A percentile compares a stretch with the other conserved stretches of the same genome.
These are phyloP conservation scores for Gephyroberyx darwinii DNA, from an alignment of 2,797 vertebrate species.

Conservation along the genomic window DNA sequence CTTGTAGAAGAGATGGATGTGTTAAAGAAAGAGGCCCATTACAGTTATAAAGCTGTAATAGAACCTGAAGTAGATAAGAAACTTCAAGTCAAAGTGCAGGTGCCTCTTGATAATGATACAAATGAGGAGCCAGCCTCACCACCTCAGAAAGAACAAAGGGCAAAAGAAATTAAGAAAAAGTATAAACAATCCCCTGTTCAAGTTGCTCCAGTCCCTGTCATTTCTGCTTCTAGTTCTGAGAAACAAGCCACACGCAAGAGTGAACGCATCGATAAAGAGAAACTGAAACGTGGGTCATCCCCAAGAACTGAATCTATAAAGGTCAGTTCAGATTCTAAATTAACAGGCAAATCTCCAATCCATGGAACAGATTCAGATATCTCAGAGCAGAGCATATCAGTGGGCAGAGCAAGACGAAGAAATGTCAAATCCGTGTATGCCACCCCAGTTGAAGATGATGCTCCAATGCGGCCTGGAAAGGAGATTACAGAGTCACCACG, in stretches of 20 bases:
- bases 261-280: constrained; percentile 96
- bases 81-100: constrained; percentile 65
- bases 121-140: constrained; percentile 78
- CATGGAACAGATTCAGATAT: constrained; percentile 85
- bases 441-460: constrained; percentile 89
- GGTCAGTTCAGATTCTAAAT: constrained; percentile 80
- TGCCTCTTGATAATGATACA: constrained; percentile 71
- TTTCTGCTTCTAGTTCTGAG: constrained; percentile 75
- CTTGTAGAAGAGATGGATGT: constrained; percentile 55
- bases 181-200: constrained; percentile 82
- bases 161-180: constrained; percentile 88
- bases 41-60: constrained; percentile 62
- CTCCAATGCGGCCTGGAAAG: constrained; percentile 81
- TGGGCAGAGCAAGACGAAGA: constrained; percentile 88
- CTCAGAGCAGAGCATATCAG: constrained; percentile 85
- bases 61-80: constrained; percentile 74
- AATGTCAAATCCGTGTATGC: constrained; percentile 97
- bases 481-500: constrained; percentile 87
- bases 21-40: constrained; percentile 67
- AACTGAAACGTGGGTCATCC: constrained; percentile 91
- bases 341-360: constrained; percentile 89
- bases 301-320: constrained; percentile 91
- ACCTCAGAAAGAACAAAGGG: constrained; percentile 82
- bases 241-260: constrained; percentile 95
- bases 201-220: constrained; percentile 61